These are phyloP conservation scores for Ridgeia piscesae DNA, from an alignment of 1,140 invertebrate species.

Conservation along the genomic window DNA sequence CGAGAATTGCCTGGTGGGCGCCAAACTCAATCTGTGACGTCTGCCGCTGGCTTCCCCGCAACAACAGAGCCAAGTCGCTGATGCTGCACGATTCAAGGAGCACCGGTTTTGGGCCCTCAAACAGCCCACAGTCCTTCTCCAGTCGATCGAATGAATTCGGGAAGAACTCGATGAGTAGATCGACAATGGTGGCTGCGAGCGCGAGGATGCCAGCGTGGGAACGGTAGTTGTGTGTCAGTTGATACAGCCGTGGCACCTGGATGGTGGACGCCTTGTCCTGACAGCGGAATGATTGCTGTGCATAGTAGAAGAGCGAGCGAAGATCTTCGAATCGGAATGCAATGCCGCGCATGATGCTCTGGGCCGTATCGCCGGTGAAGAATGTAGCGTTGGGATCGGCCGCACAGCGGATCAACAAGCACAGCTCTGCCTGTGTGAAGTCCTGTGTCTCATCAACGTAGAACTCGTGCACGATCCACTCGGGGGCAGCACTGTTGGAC, in stretches of 20 bases:
- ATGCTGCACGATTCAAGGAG: slow-evolving; percentile 48
- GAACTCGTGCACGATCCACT: slow-evolving; percentile 47
- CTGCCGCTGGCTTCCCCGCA: slow-evolving; percentile 45
- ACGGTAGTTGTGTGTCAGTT: slow-evolving; percentile 46
- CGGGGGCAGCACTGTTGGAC: background rate
- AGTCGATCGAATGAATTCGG: slow-evolving; percentile 52
- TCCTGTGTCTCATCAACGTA: slow-evolving; percentile 55
- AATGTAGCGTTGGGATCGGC: slow-evolving; percentile 53
- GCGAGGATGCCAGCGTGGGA: slow-evolving; percentile 50
- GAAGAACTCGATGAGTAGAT: slow-evolving; percentile 49
- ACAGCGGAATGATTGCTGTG: slow-evolving; percentile 38
- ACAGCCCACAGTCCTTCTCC: slow-evolving; percentile 48
- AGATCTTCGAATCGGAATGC: slow-evolving; percentile 52
- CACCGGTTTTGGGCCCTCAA: slow-evolving; percentile 47
- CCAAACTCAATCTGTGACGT: slow-evolving; percentile 52
- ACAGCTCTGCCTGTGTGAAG: slow-evolving; percentile 52
- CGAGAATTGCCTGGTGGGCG: slow-evolving; percentile 50
- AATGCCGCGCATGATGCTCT: slow-evolving; percentile 54
- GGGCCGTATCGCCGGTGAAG: slow-evolving; percentile 53
- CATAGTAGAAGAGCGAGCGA: slow-evolving; percentile 47
- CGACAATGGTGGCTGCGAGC: slow-evolving; percentile 48
- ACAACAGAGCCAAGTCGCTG: slow-evolving; percentile 39
- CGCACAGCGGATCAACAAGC: slow-evolving; percentile 45
- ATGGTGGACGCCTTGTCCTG: slow-evolving; percentile 38
- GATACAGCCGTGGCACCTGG: slow-evolving; percentile 41